phyloP scores from a whole-genome alignment of 2,113 vertebrate species.

The Himantopus leucocephalus region DNA sequence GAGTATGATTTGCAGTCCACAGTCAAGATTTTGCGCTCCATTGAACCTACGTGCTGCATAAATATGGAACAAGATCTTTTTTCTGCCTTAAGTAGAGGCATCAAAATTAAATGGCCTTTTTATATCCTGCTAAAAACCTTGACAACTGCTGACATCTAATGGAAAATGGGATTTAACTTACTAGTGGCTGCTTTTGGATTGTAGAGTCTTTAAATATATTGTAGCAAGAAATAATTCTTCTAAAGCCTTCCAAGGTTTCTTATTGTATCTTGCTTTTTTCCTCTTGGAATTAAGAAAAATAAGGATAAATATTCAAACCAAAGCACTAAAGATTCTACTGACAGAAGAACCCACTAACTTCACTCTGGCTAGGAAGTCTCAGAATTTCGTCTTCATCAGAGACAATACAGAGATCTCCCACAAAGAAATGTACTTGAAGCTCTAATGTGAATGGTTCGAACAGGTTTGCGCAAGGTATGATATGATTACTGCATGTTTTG shows the following conservation, averaged over 20 bases:
- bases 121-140: background rate
- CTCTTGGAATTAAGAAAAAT: background rate
- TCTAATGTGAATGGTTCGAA: background rate
- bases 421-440: background rate
- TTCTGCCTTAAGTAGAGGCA: background rate
- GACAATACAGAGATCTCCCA: fast-evolving
- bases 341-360: background rate
- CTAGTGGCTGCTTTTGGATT: background rate
- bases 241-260: background rate
- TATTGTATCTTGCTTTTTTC: background rate
- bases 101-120: background rate
- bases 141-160: background rate
- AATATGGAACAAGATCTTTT: background rate
- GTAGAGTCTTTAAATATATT: background rate
- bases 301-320: background rate
- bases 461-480: background rate
- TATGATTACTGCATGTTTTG: background rate
- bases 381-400: background rate
- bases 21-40: background rate
- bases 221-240: background rate
- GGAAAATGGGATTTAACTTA: background rate
- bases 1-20: background rate
- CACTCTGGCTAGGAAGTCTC: background rate
- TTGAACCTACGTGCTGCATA: background rate
- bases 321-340: background rate